These are phyloP conservation scores for Globicephala melas DNA, from an alignment of 2,113 vertebrate species.

Conservation along the genomic window DNA sequence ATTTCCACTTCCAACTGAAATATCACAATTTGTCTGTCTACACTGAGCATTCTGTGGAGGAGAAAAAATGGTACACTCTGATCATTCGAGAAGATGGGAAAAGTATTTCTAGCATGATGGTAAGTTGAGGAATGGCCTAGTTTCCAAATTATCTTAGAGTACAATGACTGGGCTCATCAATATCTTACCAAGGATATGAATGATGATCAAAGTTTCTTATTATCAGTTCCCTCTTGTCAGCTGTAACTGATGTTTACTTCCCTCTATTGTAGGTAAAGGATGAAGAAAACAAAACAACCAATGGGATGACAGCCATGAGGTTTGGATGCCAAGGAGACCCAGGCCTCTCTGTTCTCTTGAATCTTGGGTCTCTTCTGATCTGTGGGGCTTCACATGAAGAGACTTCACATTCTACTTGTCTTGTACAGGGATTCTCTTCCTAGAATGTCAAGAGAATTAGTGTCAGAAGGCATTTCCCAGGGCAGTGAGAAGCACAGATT, in stretches of 20 bases:
- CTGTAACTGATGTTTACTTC: slow-evolving; percentile 51
- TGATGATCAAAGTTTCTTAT: neutral
- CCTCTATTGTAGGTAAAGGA: slow-evolving; percentile 84
- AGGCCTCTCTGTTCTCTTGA: neutral
- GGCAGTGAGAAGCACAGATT: neutral
- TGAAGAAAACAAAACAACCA: slow-evolving; percentile 82
- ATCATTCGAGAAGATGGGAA: slow-evolving; percentile 77
- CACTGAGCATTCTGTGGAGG: slow-evolving; percentile 74
- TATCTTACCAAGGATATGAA: neutral
- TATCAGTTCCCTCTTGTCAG: neutral
- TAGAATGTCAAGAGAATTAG: neutral
- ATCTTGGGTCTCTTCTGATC: neutral
- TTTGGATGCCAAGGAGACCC: slow-evolving; percentile 64
- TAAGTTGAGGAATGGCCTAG: slow-evolving; percentile 79
- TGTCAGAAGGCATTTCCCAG: neutral
- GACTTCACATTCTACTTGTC: neutral
- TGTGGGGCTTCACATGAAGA: neutral
- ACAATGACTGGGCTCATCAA: neutral
- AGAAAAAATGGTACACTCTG: slow-evolving; percentile 87
- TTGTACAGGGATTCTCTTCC: neutral
- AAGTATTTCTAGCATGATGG: slow-evolving; percentile 84
- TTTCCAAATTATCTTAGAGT: neutral
- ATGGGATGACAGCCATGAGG: slow-evolving; percentile 88
- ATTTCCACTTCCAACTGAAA: slow-evolving; percentile 76
- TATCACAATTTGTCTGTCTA: slow-evolving; percentile 47